Evolutionary conservation across 2,888 invertebrate genomes (phyloP).

Genomic region (Caenorhabditis sp.): DNA sequence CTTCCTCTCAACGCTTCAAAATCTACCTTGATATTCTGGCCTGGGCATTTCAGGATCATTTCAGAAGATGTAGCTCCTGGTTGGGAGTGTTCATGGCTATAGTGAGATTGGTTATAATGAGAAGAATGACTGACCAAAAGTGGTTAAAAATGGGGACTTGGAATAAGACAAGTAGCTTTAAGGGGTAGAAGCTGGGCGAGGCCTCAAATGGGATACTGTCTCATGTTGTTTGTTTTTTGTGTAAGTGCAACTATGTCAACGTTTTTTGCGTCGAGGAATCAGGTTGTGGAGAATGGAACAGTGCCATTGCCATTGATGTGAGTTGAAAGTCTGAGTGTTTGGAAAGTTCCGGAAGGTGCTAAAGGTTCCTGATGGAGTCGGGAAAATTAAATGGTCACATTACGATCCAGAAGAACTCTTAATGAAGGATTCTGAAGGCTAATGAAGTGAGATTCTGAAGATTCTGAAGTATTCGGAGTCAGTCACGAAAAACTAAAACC

Average conservation of each 20-base stretch:
- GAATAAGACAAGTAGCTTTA: background rate
- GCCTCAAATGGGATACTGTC: slow-evolving; percentile 9
- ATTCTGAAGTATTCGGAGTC: background rate
- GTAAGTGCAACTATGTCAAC: background rate
- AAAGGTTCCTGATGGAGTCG: too few species aligned
- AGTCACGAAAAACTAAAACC: too few species aligned
- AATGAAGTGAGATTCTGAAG: slow-evolving; percentile 1
- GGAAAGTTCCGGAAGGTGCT: background rate
- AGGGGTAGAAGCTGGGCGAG: slow-evolving; percentile 29
- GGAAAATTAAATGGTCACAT: too few species aligned
- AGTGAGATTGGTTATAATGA: slow-evolving; percentile 26
- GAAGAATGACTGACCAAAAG: background rate
- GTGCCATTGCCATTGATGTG: slow-evolving; percentile 28
- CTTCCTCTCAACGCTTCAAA: background rate
- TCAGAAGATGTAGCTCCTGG: slow-evolving; percentile 37
- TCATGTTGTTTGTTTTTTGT: slow-evolving; percentile 2
- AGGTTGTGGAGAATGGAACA: slow-evolving; percentile 19
- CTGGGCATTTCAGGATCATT: slow-evolving; percentile 25
- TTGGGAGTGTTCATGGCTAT: slow-evolving; percentile 29
- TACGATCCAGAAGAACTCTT: too few species aligned
- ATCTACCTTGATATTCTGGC: slow-evolving; percentile 20
- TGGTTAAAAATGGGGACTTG: background rate
- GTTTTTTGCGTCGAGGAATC: slow-evolving; percentile 20
- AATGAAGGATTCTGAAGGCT: too few species aligned
- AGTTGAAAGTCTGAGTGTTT: background rate